These are phyloP conservation scores for Nyctibius grandis DNA, from an alignment of 2,797 vertebrate genomes.

Conservation along the genomic window DNA sequence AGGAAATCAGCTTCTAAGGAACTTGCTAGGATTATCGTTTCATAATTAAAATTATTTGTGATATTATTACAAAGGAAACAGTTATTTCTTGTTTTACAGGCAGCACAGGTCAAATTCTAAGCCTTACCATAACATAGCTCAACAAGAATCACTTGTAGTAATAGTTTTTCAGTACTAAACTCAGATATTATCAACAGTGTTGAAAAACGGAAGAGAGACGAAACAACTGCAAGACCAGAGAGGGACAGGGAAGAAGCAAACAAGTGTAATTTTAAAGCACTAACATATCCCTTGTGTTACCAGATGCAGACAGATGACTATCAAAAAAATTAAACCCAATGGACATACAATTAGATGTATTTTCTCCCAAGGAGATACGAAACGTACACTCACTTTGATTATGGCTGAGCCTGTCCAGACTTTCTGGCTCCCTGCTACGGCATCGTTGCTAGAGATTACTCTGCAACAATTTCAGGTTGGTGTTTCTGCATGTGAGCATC, in stretches of 20 bases:
- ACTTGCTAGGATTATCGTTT: neutral
- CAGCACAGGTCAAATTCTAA: neutral
- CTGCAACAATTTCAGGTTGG: neutral
- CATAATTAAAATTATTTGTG: neutral
- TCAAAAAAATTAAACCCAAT: neutral
- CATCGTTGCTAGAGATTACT: neutral
- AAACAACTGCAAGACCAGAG: neutral
- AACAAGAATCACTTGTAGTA: neutral
- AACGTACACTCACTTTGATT: neutral
- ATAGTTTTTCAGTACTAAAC: neutral
- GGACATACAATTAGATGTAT: neutral
- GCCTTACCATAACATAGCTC: neutral
- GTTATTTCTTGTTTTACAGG: neutral
- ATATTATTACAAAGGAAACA: neutral
- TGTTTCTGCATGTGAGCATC: neutral
- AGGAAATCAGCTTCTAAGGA: neutral
- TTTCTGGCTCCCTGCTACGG: neutral
- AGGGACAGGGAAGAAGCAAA: neutral
- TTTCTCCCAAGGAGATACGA: neutral
- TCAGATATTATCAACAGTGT: neutral
- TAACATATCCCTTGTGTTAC: neutral
- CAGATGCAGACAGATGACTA: neutral
- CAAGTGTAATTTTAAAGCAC: neutral
- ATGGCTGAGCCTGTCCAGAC: neutral
- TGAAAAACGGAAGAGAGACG: neutral